Evolutionary conservation across 2,797 vertebrate species (phyloP).

Genomic region (Chelon labrosus): DNA sequence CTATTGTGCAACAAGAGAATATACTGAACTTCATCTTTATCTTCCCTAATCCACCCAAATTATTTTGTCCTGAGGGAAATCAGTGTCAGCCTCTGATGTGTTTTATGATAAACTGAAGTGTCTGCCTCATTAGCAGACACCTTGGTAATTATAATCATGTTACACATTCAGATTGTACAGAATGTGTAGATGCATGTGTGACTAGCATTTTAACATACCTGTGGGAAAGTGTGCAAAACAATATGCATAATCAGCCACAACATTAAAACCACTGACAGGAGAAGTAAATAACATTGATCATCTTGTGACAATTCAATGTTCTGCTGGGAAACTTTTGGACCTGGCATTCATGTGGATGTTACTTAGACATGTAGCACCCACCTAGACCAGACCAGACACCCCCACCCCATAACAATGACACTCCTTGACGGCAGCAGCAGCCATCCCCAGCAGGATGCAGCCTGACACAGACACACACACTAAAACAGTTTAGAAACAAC

Average conservation of each 20-base stretch:
- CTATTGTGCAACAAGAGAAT: neutral
- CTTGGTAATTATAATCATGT: conserved; percentile 14
- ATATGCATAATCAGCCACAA: neutral
- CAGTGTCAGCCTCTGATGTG: neutral
- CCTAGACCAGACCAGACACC: no score
- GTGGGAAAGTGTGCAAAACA: conserved; percentile 8
- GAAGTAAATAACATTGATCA: no score
- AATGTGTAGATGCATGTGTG: conserved; percentile 42
- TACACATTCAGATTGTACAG: conserved; percentile 39
- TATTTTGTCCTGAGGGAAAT: neutral
- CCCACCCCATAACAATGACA: no score
- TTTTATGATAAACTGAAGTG: neutral
- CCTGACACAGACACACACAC: no score
- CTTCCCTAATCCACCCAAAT: neutral
- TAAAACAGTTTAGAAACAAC: no score
- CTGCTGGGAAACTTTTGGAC: no score
- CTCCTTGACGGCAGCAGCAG: no score
- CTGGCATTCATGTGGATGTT: no score
- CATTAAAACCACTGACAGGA: no score
- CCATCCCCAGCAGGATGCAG: no score
- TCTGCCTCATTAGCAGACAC: conserved; percentile 15
- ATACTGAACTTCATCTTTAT: neutral
- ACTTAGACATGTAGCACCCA: no score
- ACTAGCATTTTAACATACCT: conserved; percentile 26
- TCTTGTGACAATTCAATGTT: no score